phyloP scores from a whole-genome alignment of 2,797 vertebrate genomes.

The Mormyrus proboscirostris region DNA sequence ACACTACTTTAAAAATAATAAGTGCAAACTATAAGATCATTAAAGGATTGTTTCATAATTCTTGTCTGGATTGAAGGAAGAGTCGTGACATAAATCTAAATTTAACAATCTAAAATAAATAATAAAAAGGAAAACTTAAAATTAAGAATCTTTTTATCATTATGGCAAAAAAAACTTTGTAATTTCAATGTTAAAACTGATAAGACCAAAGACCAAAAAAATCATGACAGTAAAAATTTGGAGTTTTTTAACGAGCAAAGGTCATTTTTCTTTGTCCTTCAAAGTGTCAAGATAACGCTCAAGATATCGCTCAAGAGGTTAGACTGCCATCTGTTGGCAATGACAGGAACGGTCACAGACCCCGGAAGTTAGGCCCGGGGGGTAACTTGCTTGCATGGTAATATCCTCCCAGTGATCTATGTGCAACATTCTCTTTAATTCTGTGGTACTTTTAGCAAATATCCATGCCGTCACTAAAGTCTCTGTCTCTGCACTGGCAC shows the following conservation, averaged over 20 bases:
- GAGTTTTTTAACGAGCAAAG: neutral
- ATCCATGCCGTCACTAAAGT: neutral
- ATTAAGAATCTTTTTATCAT: neutral
- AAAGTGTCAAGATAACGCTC: neutral
- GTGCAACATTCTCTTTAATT: neutral
- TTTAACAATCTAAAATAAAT: neutral
- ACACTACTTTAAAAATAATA: neutral
- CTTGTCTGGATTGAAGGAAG: neutral
- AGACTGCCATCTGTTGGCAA: neutral
- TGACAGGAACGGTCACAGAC: neutral
- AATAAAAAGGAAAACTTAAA: neutral
- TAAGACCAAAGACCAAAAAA: neutral
- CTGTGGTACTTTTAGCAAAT: neutral
- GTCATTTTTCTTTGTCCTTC: neutral
- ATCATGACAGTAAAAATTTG: neutral
- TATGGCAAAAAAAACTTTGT: neutral
- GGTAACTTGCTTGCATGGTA: neutral
- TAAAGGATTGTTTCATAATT: neutral
- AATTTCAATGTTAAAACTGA: neutral
- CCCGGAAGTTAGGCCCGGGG: neutral
- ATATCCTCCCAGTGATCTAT: neutral
- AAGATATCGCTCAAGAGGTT: neutral
- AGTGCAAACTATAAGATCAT: neutral
- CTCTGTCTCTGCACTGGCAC: neutral
- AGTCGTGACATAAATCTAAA: neutral